Evolutionary conservation across 2,113 vertebrate species (phyloP), one percentile per base, ranked within the genome.

Genomic region (Capreolus pygargus): DNA sequence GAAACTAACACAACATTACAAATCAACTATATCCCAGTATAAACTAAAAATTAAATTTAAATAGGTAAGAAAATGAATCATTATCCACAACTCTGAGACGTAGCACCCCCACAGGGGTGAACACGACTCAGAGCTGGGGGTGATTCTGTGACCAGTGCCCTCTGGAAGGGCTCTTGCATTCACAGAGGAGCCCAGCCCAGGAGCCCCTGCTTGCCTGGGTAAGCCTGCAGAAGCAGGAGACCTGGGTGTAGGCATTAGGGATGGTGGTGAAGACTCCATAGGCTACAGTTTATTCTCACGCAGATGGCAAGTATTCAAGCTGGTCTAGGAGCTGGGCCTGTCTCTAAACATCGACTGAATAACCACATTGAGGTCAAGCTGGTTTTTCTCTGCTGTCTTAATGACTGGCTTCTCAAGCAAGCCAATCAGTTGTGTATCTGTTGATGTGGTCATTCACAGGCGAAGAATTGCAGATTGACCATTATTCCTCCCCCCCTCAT

Each of bases 391-490:
- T 74, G 39, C 67, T 19, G n/a, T 45, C 25, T 57, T 21, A 58
- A 67, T 16, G 60, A 60, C 15, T 1, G 0, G 19, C 61, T 93
- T 91, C 50, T 70, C 78, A 85, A 89, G 74, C 36, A 81, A 55
- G 4, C 55, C 43, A 23, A 25, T 79, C 86, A 43, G 43, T 39
- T 43, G 39, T 47, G 3, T 16, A 7, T 58, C 55, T 89, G 81
- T 43, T 50, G 95, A 94, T 83, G 70, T 36, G 95, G 54, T 89
- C 94, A 64, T 79, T 78, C 45, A 86, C n/a, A 74, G 39, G 25
- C 58, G 43, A 39, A 87, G 87, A 89, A 74, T 5, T 33, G 55
- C 83, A 47, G 21, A 16, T 2, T 85, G 78, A n/a, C 96, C 60
- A 4, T 50, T 82, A 64, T 52, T 58, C 54, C 33, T 94, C 61